Conservation (phyloP, 1,140 invertebrate species). For the Mya arenaria region DNA sequence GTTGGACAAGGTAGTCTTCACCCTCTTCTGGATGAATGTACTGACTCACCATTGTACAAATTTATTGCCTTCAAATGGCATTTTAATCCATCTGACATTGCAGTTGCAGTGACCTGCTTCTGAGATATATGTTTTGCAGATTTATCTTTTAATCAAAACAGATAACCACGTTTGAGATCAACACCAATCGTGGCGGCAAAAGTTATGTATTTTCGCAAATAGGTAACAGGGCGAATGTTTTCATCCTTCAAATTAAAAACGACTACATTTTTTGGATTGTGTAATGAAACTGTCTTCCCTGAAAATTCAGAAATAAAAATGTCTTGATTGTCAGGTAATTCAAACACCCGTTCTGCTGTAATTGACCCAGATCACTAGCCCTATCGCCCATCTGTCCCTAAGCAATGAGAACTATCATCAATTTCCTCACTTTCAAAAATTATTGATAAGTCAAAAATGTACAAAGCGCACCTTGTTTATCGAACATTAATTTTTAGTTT, state of each 20-base stretch:
- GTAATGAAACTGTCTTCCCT: neutral
- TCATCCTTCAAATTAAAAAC: neutral
- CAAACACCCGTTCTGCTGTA: neutral
- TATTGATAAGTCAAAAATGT: neutral
- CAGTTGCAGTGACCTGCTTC: neutral
- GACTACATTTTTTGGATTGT: neutral
- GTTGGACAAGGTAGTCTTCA: no score
- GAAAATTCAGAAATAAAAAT: neutral
- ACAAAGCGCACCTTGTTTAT: neutral
- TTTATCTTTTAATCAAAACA: neutral
- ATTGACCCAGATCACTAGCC: neutral
- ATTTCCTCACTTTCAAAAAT: neutral
- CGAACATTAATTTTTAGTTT: neutral
- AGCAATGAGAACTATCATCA: neutral
- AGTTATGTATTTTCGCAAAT: neutral
- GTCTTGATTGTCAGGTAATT: neutral
- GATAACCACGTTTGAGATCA: neutral
- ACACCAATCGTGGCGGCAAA: neutral
- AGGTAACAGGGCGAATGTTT: neutral
- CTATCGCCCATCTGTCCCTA: neutral
- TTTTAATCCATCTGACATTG: neutral
- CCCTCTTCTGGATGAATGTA: neutral
- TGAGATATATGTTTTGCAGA: neutral
- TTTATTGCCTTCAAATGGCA: neutral
- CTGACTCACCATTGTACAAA: neutral